Conservation (phyloP, 53 echinoderm and acorn worm genomes). For the Hippasteria phrygiana region DNA sequence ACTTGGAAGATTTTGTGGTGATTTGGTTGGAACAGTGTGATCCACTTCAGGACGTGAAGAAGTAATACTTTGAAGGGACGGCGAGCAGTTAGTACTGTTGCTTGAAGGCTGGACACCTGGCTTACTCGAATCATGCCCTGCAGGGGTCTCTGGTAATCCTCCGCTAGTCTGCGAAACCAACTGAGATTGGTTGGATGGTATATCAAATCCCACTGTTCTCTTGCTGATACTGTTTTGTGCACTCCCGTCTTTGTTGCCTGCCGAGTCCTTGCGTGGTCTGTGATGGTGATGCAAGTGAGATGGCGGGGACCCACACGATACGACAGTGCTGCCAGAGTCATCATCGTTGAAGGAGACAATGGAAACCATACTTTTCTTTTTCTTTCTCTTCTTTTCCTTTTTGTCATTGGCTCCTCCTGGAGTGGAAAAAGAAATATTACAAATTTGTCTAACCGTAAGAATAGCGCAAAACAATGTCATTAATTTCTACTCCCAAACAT, state of each 20-base stretch:
- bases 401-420: conserved; percentile 70
- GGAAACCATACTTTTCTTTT: conserved; percentile 86
- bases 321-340: conserved; percentile 70
- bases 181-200: background rate
- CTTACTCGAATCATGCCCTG: background rate
- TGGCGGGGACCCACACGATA: conserved; percentile 73
- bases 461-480: background rate
- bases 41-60: background rate
- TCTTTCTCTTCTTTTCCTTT: conserved; percentile 96
- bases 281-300: conserved; percentile 18
- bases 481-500: too few relatives aligned
- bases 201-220: background rate
- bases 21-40: background rate
- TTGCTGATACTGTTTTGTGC: background rate
- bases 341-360: conserved; percentile 96
- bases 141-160: background rate
- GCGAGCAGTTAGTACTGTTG: background rate
- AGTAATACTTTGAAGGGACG: background rate
- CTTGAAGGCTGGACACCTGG: background rate
- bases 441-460: background rate
- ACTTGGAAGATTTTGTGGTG: background rate
- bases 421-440: background rate
- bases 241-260: conserved; percentile 35
- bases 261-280: conserved; percentile 69
- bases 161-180: background rate